Conservation (phyloP, 92 coral and sea anemone genomes). For the Bergia sp. region DNA sequence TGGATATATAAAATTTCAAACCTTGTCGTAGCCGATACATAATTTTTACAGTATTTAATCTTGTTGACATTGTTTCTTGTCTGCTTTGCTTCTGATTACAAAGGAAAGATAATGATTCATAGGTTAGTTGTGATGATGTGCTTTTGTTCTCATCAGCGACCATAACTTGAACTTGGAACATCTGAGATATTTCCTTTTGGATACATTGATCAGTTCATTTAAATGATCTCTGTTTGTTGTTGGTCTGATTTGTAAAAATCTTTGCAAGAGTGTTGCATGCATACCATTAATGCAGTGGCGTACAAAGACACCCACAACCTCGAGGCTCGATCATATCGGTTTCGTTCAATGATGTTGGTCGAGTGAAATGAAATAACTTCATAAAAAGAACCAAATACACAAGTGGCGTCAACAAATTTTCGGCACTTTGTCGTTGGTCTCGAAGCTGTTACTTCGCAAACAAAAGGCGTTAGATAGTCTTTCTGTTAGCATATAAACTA, state of each 20-base stretch:
- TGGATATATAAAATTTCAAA: neutral
- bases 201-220: too few species aligned
- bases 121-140: neutral
- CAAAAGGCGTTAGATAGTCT: neutral
- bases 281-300: neutral
- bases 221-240: too few species aligned
- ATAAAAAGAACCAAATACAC: too few species aligned
- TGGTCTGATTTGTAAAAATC: neutral
- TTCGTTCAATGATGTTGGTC: neutral
- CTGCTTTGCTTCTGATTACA: slow-evolving; percentile 26
- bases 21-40: neutral
- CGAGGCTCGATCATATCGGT: neutral
- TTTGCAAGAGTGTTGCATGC: neutral
- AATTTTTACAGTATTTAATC: slow-evolving; percentile 1
- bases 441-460: too few species aligned
- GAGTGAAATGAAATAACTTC: too few species aligned
- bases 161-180: too few species aligned
- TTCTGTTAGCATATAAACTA: too few species aligned
- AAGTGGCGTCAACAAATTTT: neutral
- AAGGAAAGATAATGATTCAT: neutral
- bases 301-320: neutral
- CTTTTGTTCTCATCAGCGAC: too few species aligned
- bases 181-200: too few species aligned
- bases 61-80: slow-evolving; percentile 6
- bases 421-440: too few species aligned